phyloP scores from a whole-genome alignment of 2,888 invertebrate species.

The Pammene aurita region DNA sequence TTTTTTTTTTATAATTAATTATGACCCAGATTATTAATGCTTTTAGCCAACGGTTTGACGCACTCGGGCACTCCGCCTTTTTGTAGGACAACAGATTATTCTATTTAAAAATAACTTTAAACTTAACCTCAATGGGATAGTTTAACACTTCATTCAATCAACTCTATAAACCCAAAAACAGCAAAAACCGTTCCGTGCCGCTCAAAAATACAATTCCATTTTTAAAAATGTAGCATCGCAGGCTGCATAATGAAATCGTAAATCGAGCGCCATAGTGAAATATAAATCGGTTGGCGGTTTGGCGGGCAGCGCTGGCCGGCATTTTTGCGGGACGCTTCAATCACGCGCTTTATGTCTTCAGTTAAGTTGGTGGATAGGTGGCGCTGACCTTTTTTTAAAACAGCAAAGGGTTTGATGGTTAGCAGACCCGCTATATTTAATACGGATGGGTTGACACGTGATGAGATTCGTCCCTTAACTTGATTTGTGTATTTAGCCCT shows the following conservation, averaged over 20 bases:
- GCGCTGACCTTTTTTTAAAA: slow-evolving; percentile 12
- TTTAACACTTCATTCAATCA: slow-evolving; percentile 15
- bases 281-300: slow-evolving; percentile 73
- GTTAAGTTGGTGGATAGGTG: slow-evolving; percentile 30
- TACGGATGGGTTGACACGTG: too few relatives aligned
- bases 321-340: slow-evolving; percentile 75
- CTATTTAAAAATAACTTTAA: too few relatives aligned
- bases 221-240: slow-evolving; percentile 42
- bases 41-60: too few relatives aligned
- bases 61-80: too few relatives aligned
- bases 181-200: slow-evolving; percentile 17
- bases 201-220: slow-evolving; percentile 38
- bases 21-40: too few relatives aligned
- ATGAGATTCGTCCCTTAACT: too few relatives aligned
- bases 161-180: slow-evolving; percentile 12
- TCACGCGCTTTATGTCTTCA: slow-evolving; percentile 60
- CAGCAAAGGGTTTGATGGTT: too few relatives aligned
- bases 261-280: slow-evolving; percentile 69
- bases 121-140: too few relatives aligned
- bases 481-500: too few relatives aligned
- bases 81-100: too few relatives aligned
- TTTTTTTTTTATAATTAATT: too few relatives aligned
- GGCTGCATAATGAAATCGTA: slow-evolving; percentile 71
- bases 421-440: too few relatives aligned
- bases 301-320: slow-evolving; percentile 70